These are phyloP conservation scores for Argyrosomus japonicus DNA, from an alignment of 2,113 vertebrate species.

Conservation along the genomic window DNA sequence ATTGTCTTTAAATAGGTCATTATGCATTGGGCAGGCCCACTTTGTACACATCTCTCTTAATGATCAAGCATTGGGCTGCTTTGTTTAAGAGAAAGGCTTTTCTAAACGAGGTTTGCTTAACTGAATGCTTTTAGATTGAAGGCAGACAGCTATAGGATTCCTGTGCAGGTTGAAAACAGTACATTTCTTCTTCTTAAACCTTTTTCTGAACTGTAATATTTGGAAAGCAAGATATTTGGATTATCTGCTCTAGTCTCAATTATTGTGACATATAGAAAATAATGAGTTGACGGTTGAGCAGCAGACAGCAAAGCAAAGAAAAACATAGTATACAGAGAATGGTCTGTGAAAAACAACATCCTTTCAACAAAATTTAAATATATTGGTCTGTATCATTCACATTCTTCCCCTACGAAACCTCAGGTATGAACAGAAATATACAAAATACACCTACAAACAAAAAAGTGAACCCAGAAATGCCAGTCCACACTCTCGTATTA, in stretches of 20 bases:
- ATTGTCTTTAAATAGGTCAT: constrained; percentile 51
- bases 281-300: constrained; percentile 3
- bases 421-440: neutral
- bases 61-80: constrained; percentile 24
- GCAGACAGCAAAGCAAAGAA: neutral
- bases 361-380: neutral
- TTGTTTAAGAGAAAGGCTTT: neutral
- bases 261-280: neutral
- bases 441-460: constrained; percentile 3
- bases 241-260: neutral
- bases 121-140: neutral
- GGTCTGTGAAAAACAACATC: neutral
- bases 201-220: neutral
- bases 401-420: constrained; percentile 11
- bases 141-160: neutral
- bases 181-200: neutral
- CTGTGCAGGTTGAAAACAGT: neutral
- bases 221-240: neutral
- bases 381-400: neutral
- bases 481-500: neutral
- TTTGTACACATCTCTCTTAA: constrained; percentile 19
- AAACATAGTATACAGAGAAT: neutral
- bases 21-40: constrained; percentile 3
- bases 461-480: neutral
- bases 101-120: constrained; percentile 3